Base-by-base conservation (phyloP, 2,113 vertebrate genomes). In the Gambusia affinis region DNA sequence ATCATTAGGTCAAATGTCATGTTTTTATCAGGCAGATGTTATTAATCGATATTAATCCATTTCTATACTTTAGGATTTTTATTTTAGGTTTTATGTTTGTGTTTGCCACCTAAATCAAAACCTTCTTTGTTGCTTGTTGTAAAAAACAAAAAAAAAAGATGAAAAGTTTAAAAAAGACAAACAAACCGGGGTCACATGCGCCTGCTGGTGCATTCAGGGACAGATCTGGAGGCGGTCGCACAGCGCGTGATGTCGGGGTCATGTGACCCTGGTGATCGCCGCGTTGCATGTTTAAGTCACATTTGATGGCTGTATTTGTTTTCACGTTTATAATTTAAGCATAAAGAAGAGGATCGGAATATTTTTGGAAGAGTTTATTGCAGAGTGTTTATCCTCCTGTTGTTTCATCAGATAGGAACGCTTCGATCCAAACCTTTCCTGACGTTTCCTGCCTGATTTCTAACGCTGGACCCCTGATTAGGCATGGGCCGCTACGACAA, bases 311-410 rank as follows among this genome's bases (percentile, higher is more conserved):
- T 64, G 29, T 78, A 42, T 68, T 76, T 79, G 70, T 78, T 84
- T 84, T 86, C 62, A 60, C 22, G 6, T 78, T 73, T 80, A 77
- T 77, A 69, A 73, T 65, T 47, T 57, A 73, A 66, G 33, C n/a
- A 28, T 65, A 47, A 57, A 11, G 15, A 83, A 60, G 33, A 82
- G 63, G 79, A 28, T 78, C 47, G 11, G 33, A 72, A 42, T 90
- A 89, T 90, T 87, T 89, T 88, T 84, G 61, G 61, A 81, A 75
- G 44, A 54, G 57, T 79, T 85, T 86, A 73, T 84, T 60, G 75
- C 27, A 8, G 35, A 79, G 39, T 31, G 60, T 67, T 61, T 63
- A 27, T 67, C 35, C 35, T 54, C 24, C 31, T 22, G 30, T 19
- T 27, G 19, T 5, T 35, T 24, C 19, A 70, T 77, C 72, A 37